A percentile compares a stretch with the other conserved stretches of the same genome.
These are phyloP conservation scores for Prosapia bicincta DNA, from an alignment of 2,888 invertebrate species.

Conservation along the genomic window DNA sequence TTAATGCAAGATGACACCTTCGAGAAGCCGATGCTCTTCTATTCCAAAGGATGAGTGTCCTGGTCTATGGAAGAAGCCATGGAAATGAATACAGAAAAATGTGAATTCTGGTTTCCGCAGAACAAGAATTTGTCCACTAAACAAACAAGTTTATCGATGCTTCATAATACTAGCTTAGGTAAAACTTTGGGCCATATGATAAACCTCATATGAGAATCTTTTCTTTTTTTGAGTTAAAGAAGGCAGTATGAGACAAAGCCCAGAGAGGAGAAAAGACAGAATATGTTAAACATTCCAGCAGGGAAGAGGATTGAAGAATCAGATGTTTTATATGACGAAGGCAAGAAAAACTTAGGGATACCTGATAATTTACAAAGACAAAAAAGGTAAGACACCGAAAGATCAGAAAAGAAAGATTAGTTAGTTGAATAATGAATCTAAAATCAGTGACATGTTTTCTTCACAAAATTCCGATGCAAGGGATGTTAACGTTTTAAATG, in stretches of 20 bases:
- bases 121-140: background rate
- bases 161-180: background rate
- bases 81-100: background rate
- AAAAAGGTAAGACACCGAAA: background rate
- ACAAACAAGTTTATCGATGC: background rate
- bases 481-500: background rate
- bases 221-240: background rate
- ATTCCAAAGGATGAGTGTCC: conserved; percentile 3
- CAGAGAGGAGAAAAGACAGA: background rate
- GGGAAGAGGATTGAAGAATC: background rate
- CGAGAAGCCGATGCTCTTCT: background rate
- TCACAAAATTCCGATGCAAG: background rate
- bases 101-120: background rate
- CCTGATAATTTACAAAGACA: background rate
- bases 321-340: background rate
- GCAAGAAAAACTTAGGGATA: background rate
- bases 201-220: background rate
- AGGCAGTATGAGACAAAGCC: background rate
- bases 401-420: background rate
- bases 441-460: background rate
- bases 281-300: background rate
- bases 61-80: background rate
- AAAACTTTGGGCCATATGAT: background rate
- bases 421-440: background rate
- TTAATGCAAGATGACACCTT: conserved; percentile 3